phyloP scores from a whole-genome alignment of 2,797 vertebrate genomes.

The Tangara arthus region DNA sequence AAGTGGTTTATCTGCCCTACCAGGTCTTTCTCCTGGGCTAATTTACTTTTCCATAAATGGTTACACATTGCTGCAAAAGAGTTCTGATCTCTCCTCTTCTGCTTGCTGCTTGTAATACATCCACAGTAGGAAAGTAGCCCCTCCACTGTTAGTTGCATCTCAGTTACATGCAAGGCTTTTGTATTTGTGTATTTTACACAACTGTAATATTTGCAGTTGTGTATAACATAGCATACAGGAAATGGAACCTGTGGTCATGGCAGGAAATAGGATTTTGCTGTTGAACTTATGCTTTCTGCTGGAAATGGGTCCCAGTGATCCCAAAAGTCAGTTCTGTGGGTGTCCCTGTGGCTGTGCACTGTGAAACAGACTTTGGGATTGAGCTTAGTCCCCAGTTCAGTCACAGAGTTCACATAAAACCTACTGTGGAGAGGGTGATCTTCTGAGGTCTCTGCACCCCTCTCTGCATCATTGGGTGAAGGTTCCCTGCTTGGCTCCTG shows the following conservation, averaged over 20 bases:
- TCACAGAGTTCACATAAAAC: background rate
- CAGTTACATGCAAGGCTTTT: background rate
- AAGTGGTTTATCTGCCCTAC: background rate
- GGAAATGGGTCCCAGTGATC: background rate
- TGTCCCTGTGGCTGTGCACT: background rate
- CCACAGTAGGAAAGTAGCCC: background rate
- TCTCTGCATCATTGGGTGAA: background rate
- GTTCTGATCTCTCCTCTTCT: background rate
- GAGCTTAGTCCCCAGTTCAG: background rate
- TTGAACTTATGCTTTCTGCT: background rate
- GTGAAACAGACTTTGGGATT: background rate
- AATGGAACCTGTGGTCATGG: background rate
- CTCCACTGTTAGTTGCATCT: background rate
- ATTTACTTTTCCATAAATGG: background rate
- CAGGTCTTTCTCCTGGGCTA: background rate
- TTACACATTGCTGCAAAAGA: background rate
- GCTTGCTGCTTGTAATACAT: background rate
- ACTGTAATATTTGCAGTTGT: background rate
- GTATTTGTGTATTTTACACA: no score
- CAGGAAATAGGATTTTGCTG: background rate
- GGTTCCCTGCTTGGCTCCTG: background rate
- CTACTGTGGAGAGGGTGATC: background rate
- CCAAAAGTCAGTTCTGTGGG: background rate
- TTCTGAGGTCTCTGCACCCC: background rate
- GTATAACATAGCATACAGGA: background rate